Percentiles rank a stretch among this genome's conserved stretches.
Evolutionary conservation across 1,140 invertebrate species (phyloP).

Genomic region (Berghia stephanieae): DNA sequence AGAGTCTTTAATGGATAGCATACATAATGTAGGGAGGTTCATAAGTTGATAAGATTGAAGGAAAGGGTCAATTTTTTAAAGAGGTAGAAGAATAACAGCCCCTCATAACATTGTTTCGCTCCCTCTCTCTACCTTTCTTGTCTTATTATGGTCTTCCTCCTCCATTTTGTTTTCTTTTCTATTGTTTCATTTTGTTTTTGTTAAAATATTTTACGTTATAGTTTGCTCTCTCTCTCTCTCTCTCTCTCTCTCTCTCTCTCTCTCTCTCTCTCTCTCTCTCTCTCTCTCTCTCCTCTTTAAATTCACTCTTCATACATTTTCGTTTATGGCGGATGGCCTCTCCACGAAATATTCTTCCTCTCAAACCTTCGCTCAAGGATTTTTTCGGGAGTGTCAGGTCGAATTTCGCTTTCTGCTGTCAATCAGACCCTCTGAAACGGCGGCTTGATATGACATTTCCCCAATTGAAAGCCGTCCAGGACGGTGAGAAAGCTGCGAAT

Average conservation of each 20-base stretch:
- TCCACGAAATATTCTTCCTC: too few relatives aligned
- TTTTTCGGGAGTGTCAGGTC: conserved; percentile 18
- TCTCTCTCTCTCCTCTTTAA: neutral
- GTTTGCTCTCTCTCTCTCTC: conserved; percentile 3
- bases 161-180: neutral
- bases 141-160: too few relatives aligned
- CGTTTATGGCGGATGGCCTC: neutral
- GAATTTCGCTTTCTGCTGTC: conserved; percentile 24
- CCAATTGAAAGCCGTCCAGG: conserved; percentile 15
- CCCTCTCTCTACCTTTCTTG: neutral
- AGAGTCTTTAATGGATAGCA: too few relatives aligned
- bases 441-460: conserved; percentile 23
- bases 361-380: neutral
- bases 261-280: neutral
- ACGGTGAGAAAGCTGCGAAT: conserved; percentile 19
- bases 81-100: too few relatives aligned
- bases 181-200: neutral
- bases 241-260: conserved; percentile 19
- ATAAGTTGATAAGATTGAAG: too few relatives aligned
- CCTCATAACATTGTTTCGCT: too few relatives aligned
- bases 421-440: neutral
- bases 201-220: neutral
- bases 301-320: neutral
- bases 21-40: too few relatives aligned
- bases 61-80: too few relatives aligned